Evolutionary conservation across 2,888 invertebrate genomes (phyloP).

Genomic region (Drosophila diplacantha): DNA sequence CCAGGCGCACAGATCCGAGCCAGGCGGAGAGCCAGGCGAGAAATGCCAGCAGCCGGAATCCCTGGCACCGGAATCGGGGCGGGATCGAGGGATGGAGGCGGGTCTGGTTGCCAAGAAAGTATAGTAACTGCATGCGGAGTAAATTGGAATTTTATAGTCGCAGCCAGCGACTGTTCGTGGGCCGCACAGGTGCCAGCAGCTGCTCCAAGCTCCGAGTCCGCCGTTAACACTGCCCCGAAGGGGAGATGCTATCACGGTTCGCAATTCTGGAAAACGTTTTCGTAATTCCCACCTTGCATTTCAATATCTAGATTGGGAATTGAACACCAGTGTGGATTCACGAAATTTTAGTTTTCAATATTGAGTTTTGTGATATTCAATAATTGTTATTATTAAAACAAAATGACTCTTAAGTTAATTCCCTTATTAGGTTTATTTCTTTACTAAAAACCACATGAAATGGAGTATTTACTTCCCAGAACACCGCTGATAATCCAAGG

Average conservation of each 20-base stretch:
- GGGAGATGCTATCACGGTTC: slow-evolving; percentile 4
- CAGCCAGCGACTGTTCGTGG: slow-evolving; percentile 49
- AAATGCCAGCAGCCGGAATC: slow-evolving; percentile 43
- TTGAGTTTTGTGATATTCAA: background rate
- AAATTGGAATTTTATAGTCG: slow-evolving; percentile 68
- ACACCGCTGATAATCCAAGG: slow-evolving; percentile 17
- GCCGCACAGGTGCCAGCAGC: slow-evolving; percentile 57
- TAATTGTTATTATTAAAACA: background rate
- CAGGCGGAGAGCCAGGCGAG: slow-evolving; percentile 12
- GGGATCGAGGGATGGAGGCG: slow-evolving; percentile 23
- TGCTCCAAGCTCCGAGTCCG: slow-evolving; percentile 20
- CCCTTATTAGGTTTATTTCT: background rate
- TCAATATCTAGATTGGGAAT: background rate
- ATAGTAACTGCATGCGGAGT: slow-evolving; percentile 60
- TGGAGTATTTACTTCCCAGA: slow-evolving; percentile 13
- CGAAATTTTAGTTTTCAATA: background rate
- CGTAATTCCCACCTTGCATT: background rate
- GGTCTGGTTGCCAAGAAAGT: slow-evolving; percentile 67
- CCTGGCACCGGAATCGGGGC: slow-evolving; percentile 15
- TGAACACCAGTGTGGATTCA: too few relatives aligned
- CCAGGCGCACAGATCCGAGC: slow-evolving; percentile 12
- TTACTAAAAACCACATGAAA: too few relatives aligned
- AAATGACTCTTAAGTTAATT: background rate
- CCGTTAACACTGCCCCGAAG: slow-evolving; percentile 23
- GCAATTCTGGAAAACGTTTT: slow-evolving; percentile 29